Evolutionary conservation across 1,140 invertebrate genomes (phyloP).

Genomic region (Aplysia californica): DNA sequence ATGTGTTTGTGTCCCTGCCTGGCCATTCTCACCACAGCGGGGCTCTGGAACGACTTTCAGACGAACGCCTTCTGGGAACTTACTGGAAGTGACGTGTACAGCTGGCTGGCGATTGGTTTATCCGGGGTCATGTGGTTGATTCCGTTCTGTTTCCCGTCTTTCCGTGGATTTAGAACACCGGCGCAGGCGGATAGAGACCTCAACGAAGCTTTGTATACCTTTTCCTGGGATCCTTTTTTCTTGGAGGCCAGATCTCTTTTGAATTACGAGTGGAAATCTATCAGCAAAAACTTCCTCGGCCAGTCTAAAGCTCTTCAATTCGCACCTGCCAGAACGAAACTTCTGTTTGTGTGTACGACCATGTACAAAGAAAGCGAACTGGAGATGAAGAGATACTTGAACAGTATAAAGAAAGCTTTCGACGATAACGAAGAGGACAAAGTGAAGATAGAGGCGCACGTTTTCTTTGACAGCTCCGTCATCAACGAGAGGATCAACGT

Average conservation of each 20-base stretch:
- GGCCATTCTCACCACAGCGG: not conserved
- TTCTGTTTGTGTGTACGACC: conserved; percentile 51
- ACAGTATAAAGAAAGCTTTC: conserved; percentile 41
- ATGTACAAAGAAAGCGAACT: conserved; percentile 50
- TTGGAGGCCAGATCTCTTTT: conserved; percentile 30
- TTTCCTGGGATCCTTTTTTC: conserved; percentile 36
- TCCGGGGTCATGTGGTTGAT: conserved; percentile 28
- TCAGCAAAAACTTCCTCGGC: not conserved
- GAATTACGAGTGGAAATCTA: conserved; percentile 18
- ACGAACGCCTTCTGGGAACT: conserved; percentile 37
- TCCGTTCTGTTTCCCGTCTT: conserved; percentile 19
- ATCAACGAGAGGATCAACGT: conserved; percentile 35
- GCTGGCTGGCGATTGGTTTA: conserved; percentile 31
- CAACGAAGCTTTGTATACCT: conserved; percentile 21
- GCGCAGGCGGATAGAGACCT: not conserved
- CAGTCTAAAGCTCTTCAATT: not conserved
- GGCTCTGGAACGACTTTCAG: conserved; percentile 34
- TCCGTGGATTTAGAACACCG: conserved; percentile 13
- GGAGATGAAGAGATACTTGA: conserved; percentile 49
- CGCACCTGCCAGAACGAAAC: not conserved
- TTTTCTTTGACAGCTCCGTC: conserved; percentile 55
- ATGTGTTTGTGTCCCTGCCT: conserved; percentile 28
- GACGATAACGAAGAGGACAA: conserved; percentile 28
- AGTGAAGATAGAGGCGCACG: conserved; percentile 48
- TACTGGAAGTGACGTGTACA: conserved; percentile 22